Percentiles rank a stretch among this genome's conserved stretches.
These are phyloP conservation scores for Chrosomus eos DNA, from an alignment of 2,797 vertebrate genomes.

Conservation along the genomic window DNA sequence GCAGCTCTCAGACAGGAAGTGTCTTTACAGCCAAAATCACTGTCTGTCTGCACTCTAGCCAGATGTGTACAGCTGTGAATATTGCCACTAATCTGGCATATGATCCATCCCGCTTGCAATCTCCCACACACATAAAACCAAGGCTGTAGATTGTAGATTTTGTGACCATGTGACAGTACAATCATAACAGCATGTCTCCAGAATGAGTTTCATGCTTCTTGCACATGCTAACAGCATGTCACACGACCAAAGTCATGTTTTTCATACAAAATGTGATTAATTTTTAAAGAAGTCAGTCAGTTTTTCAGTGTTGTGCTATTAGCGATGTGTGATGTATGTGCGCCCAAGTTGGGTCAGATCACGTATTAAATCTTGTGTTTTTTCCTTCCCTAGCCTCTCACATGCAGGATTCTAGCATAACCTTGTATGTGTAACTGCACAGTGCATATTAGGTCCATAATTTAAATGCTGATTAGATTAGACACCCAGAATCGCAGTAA, in stretches of 20 bases:
- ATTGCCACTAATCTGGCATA: not conserved
- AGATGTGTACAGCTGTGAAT: conserved; percentile 17
- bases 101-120: not conserved
- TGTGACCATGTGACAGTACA: not conserved
- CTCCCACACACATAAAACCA: not conserved
- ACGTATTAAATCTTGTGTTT: conserved; percentile 2
- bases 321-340: not conserved
- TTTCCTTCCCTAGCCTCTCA: conserved; percentile 8
- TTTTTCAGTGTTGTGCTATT: not conserved
- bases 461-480: conserved; percentile 46
- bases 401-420: conserved; percentile 29
- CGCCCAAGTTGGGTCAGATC: conserved; percentile 19
- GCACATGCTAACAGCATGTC: not conserved
- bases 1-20: conserved; percentile 15
- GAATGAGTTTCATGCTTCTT: not conserved
- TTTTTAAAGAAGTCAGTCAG: not conserved
- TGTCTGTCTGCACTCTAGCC: conserved; percentile 26
- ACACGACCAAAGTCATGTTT: not conserved
- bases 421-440: conserved; percentile 27
- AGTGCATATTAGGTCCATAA: conserved; percentile 34
- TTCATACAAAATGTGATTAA: not conserved
- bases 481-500: conserved; percentile 47
- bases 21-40: not conserved
- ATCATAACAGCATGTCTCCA: not conserved
- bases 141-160: not conserved